Evolutionary conservation across 2,888 invertebrate species (phyloP).

Genomic region (Meliscaeva auricollis): DNA sequence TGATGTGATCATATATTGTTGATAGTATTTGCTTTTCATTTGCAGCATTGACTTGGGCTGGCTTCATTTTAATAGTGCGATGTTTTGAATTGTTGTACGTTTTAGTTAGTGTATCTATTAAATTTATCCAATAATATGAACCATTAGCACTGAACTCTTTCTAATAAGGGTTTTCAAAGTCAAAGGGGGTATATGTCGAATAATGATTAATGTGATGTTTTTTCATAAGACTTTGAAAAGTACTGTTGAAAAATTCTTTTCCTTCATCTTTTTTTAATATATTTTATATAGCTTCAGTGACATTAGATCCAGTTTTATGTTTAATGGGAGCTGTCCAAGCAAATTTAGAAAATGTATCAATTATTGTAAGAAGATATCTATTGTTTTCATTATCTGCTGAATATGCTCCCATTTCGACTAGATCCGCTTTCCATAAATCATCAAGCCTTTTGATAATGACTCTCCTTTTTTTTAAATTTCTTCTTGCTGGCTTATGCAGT

Average conservation of each 20-base stretch:
- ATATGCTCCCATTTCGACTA: conserved; percentile 80
- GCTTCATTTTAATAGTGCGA: conserved; percentile 9
- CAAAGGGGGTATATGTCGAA: conserved; percentile 10
- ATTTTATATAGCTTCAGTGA: background rate
- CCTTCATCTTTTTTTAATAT: conserved; percentile 20
- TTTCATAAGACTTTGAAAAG: conserved; percentile 32
- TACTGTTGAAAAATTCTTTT: conserved; percentile 29
- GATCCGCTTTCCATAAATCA: conserved; percentile 84
- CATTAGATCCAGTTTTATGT: background rate
- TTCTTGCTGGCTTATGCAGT: conserved; percentile 81
- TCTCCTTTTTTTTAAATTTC: conserved; percentile 80
- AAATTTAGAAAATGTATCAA: conserved; percentile 62
- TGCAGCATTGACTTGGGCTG: conserved; percentile 1
- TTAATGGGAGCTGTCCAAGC: background rate
- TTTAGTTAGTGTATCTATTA: conserved; percentile 7
- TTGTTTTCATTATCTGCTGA: conserved; percentile 79
- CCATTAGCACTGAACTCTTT: conserved; percentile 28
- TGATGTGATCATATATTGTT: conserved; percentile 13
- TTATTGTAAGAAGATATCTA: conserved; percentile 80
- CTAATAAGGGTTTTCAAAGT: conserved; percentile 19
- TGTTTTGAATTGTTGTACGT: conserved; percentile 17
- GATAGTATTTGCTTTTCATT: conserved; percentile 23
- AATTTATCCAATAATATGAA: conserved; percentile 7
- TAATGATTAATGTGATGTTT: conserved; percentile 26
- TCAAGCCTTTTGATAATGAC: conserved; percentile 81